A percentile compares a stretch with the other conserved stretches of the same genome.
Evolutionary conservation across 1,140 invertebrate genomes (phyloP).

Genomic region (Diuraphis noxia): DNA sequence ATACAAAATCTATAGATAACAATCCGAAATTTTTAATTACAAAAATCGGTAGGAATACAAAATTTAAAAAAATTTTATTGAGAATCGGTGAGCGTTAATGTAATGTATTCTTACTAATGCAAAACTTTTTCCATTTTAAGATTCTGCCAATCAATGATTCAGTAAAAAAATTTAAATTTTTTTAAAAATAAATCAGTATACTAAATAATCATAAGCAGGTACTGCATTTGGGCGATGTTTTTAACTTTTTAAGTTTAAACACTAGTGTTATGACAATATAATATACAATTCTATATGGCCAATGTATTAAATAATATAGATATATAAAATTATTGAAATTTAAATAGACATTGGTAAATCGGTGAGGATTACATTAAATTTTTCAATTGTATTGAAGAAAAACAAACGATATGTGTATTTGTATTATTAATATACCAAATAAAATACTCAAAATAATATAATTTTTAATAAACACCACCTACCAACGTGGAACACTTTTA

Average conservation of each 20-base stretch:
- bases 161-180: neutral
- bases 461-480: neutral
- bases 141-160: neutral
- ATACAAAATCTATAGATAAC: neutral
- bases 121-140: neutral
- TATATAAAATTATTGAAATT: neutral
- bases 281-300: neutral
- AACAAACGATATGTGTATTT: neutral
- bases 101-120: neutral
- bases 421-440: neutral
- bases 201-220: neutral
- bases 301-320: neutral
- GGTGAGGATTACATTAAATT: neutral
- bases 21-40: neutral
- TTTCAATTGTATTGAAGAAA: neutral
- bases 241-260: neutral
- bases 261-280: neutral
- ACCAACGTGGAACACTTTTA: neutral
- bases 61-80: neutral
- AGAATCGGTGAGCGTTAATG: neutral
- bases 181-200: neutral
- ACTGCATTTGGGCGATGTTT: neutral
- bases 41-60: neutral
- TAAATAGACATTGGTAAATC: neutral
- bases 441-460: neutral